A percentile compares a stretch with the other conserved stretches of the same genome.
Evolutionary conservation across 2,797 vertebrate genomes (phyloP).

Genomic region (Gallinago solitaria): DNA sequence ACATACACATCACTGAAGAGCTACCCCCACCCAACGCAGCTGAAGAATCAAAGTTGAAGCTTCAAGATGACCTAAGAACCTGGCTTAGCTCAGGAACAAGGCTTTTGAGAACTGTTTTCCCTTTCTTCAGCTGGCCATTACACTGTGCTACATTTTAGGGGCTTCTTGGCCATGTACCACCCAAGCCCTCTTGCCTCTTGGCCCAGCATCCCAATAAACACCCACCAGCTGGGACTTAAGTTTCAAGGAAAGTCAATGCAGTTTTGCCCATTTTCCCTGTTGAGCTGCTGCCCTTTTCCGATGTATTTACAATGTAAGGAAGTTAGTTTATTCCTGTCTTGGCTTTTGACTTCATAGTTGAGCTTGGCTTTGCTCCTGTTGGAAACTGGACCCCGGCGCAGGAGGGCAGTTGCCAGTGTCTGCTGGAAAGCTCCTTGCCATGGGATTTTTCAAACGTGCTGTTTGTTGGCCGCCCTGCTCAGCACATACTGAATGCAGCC

Average conservation of each 20-base stretch:
- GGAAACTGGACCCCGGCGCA: background rate
- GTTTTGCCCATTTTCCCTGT: background rate
- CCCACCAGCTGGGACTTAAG: background rate
- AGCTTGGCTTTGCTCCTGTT: conserved; percentile 34
- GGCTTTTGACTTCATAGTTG: conserved; percentile 8
- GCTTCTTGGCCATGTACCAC: background rate
- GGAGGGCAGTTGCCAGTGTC: conserved; percentile 20
- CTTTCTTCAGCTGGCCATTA: background rate
- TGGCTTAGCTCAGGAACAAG: background rate
- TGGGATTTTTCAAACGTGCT: background rate
- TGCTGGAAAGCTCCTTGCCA: conserved; percentile 28
- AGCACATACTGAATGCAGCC: background rate
- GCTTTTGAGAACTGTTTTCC: background rate
- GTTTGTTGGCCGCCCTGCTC: background rate
- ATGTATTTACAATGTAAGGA: conserved; percentile 51
- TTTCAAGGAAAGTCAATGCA: background rate
- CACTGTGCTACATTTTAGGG: fast-evolving
- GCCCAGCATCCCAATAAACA: background rate
- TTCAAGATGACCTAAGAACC: background rate
- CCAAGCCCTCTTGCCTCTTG: background rate
- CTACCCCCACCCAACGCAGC: background rate
- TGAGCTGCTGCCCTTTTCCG: conserved; percentile 7
- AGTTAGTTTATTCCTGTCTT: conserved; percentile 19
- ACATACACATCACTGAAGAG: background rate
- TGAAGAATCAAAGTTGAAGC: background rate